Percentiles rank a stretch among this genome's conserved stretches.
phyloP scores from a whole-genome alignment of 37 sponge, comb jelly and placozoan genomes.

The Beroe ovata region DNA sequence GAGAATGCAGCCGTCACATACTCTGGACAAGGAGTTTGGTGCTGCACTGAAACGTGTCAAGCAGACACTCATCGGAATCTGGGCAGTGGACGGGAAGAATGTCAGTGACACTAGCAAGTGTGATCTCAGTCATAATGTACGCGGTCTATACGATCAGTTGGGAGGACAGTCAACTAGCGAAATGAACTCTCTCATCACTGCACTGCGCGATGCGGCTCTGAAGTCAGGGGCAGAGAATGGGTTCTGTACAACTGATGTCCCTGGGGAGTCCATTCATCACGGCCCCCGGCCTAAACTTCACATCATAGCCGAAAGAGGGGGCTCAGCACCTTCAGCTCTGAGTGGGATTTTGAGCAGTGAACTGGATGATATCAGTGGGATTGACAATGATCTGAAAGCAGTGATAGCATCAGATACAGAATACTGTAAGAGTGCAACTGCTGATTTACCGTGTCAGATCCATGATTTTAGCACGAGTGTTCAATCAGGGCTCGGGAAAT shows the following conservation, averaged over 20 bases:
- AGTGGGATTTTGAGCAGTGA: not conserved
- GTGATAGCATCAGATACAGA: not conserved
- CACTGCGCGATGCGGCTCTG: not conserved
- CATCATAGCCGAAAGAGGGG: not conserved
- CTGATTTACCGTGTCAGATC: not conserved
- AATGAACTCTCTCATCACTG: not conserved
- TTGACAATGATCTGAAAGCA: not conserved
- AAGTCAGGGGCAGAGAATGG: not conserved
- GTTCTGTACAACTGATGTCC: not conserved
- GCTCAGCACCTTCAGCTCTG: not conserved
- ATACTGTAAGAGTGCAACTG: not conserved
- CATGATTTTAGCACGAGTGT: not conserved
- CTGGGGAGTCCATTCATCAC: not conserved
- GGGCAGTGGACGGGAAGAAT: slow-evolving; percentile 4
- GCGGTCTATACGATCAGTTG: not conserved
- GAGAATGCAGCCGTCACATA: not conserved
- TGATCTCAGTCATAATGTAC: not conserved
- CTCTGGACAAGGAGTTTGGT: not conserved
- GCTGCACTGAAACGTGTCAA: slow-evolving; percentile 1
- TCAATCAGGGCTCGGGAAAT: not conserved
- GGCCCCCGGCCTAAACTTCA: not conserved
- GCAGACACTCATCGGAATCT: slow-evolving; percentile 19
- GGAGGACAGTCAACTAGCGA: not conserved
- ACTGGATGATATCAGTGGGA: not conserved
- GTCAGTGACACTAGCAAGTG: not conserved